Evolutionary conservation across 1,140 invertebrate species (phyloP), one percentile per base, ranked within the genome.

Genomic region (Colletes gigas): DNA sequence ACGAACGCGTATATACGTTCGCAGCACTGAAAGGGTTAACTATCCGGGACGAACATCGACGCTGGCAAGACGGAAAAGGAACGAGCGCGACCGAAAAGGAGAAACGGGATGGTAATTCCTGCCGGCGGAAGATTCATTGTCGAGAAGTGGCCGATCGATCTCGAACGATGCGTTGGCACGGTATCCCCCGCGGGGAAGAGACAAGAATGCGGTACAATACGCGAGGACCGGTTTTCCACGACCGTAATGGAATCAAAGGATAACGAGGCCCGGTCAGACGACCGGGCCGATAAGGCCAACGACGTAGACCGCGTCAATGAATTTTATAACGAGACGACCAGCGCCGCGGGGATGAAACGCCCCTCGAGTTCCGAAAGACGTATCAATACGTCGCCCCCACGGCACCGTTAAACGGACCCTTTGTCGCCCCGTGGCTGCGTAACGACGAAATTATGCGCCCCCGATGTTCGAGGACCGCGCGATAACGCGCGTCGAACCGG

Each of bases 231-330:
- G 85, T 90, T 89, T 30, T 80, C 72, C 72, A 69, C 70, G 57
- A 39, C 60, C 57, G 82, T 89, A 89, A 90, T 91, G 86, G 86
- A 91, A 90, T 91, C 89, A 88, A 71, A 86, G 81, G 83, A 87
- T 90, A 89, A 90, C 85, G 73, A 89, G 86, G 75, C 78, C 81
- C 78, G 78, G 82, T 89, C 82, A 85, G 82, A 70, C 75, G 67
- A 71, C 71, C 89, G 89, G 85, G 79, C 70, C 81, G 90, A 90
- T 91, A 89, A 89, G 80, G 54, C 19, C n/a, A 55, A 19, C 39
- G 15, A 41, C 15, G 41, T 17, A 21, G 10, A 41, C 19, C 19
- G 60, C 50, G 72, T 83, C 44, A 57, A 72, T 75, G 82, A 83
- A 78, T 85, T 75, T 87, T 78, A 59, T 78, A 86, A 87, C 55